phyloP scores from a whole-genome alignment of 37 sponge, comb jelly and placozoan species.

The Theonella swinhoei region DNA sequence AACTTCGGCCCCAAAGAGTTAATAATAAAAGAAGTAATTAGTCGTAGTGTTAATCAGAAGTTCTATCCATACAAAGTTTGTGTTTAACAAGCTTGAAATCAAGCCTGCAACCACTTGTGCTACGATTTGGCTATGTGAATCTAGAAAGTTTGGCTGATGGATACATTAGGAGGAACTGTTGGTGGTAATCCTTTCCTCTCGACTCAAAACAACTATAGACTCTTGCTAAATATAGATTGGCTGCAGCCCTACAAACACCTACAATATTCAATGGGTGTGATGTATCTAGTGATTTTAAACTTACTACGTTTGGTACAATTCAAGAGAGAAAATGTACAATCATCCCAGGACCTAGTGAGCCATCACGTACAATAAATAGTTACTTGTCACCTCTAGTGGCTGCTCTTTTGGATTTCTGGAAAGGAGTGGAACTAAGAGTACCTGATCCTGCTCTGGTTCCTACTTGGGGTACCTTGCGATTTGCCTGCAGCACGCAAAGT shows the following conservation, averaged over 20 bases:
- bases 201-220: neutral
- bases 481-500: slow-evolving; percentile 37
- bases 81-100: too few species aligned
- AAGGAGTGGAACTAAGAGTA: slow-evolving; percentile 1
- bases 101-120: too few species aligned
- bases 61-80: too few species aligned
- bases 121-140: too few species aligned
- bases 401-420: slow-evolving; percentile 24
- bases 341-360: slow-evolving; percentile 41
- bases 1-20: too few species aligned
- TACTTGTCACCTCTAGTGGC: slow-evolving; percentile 19
- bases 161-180: too few species aligned
- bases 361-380: slow-evolving; percentile 17
- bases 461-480: slow-evolving; percentile 43
- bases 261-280: slow-evolving; percentile 17
- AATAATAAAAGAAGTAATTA: too few species aligned
- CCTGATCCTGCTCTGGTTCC: neutral
- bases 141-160: too few species aligned
- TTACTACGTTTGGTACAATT: slow-evolving; percentile 10
- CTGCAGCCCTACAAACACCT: slow-evolving; percentile 25
- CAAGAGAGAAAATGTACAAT: slow-evolving; percentile 28
- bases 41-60: too few species aligned
- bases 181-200: neutral
- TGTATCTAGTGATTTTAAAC: slow-evolving; percentile 28
- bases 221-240: slow-evolving; percentile 30